Conservation (phyloP, 2,888 invertebrate genomes). For the Mellilla xanthometata region DNA sequence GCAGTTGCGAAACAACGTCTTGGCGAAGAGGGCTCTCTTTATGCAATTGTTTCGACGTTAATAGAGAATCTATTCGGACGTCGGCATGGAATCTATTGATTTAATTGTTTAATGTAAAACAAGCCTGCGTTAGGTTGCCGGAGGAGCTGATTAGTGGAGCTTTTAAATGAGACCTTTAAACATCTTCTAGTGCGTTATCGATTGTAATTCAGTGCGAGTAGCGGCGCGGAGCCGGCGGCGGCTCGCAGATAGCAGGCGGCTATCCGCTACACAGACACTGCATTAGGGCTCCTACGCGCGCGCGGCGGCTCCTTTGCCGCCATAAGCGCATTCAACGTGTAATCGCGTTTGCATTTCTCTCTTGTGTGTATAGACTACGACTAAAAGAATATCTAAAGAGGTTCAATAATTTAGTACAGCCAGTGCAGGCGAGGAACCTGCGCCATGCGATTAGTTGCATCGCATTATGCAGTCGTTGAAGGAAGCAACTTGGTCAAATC, state of each 20-base stretch:
- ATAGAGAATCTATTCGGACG: constrained; percentile 10
- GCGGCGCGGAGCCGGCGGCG: constrained; percentile 43
- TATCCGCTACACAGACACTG: constrained; percentile 75
- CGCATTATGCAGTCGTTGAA: constrained; percentile 6
- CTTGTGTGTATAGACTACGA: constrained; percentile 63
- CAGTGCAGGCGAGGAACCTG: constrained; percentile 20
- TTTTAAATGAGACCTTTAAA: constrained; percentile 56
- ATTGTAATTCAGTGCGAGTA: constrained; percentile 68
- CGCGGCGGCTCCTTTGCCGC: constrained; percentile 73
- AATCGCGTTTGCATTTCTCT: constrained; percentile 76
- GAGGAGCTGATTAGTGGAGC: constrained; percentile 48
- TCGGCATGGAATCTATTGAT: constrained; percentile 6
- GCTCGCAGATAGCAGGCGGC: constrained; percentile 65
- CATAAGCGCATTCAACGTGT: constrained; percentile 75
- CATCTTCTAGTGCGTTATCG: constrained; percentile 61
- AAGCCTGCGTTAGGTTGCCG: constrained; percentile 17
- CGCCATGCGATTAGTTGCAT: constrained; percentile 4
- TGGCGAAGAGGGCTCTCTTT: constrained; percentile 42
- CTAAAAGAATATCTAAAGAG: constrained; percentile 58
- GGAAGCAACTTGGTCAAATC: no score
- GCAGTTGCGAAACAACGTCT: constrained; percentile 53
- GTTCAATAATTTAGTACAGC: constrained; percentile 46
- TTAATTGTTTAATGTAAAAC: constrained; percentile 23
- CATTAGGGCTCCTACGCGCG: constrained; percentile 71
- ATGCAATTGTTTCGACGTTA: constrained; percentile 47